Conservation (phyloP, 2,113 vertebrate species). For the Phrynosoma blainvillii region DNA sequence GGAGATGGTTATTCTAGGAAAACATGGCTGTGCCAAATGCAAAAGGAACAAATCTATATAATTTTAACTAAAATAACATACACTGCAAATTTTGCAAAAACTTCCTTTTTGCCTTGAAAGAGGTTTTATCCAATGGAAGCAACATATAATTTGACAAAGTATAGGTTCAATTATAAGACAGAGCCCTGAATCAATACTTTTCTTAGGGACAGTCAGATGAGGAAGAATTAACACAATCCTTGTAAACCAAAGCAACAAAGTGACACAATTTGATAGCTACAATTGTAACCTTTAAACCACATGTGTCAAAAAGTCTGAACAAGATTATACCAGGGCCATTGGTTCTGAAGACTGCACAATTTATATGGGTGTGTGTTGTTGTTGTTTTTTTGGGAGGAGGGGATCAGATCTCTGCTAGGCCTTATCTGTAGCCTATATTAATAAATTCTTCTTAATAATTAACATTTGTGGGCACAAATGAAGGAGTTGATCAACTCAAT, state of each 20-base stretch:
- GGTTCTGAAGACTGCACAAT: not conserved
- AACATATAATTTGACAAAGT: not conserved
- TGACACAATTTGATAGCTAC: not conserved
- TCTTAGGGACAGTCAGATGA: not conserved
- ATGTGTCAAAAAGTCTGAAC: not conserved
- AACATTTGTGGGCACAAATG: not conserved
- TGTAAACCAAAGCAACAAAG: not conserved
- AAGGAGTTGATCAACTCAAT: not conserved
- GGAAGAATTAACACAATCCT: not conserved
- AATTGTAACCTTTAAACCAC: not conserved
- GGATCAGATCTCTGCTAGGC: not conserved
- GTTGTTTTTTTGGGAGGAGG: not conserved
- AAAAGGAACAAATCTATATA: not conserved
- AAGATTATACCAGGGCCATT: not conserved
- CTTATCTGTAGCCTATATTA: not conserved
- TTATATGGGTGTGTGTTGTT: not conserved
- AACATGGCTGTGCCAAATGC: not conserved
- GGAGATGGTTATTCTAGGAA: too few relatives aligned
- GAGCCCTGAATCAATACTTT: not conserved
- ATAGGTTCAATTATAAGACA: not conserved
- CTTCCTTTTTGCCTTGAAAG: not conserved
- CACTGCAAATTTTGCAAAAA: not conserved
- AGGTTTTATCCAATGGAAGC: not conserved
- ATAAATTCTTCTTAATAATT: conserved; percentile 4
- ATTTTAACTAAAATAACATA: not conserved